Evolutionary conservation across 37 sponge, comb jelly and placozoan species (phyloP).

Genomic region (Oscarella lobularis): DNA sequence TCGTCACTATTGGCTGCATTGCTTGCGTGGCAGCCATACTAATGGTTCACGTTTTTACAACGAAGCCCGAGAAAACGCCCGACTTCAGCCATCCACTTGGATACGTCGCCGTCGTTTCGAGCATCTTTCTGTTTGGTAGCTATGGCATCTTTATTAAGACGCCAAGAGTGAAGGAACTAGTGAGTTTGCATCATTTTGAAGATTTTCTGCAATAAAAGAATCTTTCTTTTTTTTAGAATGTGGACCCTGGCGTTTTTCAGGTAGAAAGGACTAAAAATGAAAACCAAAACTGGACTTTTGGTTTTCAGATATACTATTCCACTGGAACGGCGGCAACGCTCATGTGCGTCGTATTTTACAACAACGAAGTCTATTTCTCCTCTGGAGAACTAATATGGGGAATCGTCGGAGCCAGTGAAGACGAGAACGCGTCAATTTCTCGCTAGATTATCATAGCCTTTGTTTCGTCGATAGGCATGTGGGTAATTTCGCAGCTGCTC

Average conservation of each 20-base stretch:
- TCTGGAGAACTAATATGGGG: neutral
- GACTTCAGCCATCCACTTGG: neutral
- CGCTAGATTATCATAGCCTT: no score
- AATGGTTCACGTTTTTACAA: neutral
- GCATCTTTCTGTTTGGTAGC: neutral
- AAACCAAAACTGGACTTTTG: neutral
- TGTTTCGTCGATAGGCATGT: neutral
- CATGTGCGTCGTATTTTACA: conserved; percentile 8
- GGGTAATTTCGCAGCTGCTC: neutral
- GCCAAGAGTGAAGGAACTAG: neutral
- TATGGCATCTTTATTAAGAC: conserved; percentile 3
- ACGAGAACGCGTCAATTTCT: no score
- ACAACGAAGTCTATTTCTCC: neutral
- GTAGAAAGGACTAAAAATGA: no score
- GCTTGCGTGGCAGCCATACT: neutral
- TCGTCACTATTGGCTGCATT: neutral
- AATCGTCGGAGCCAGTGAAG: neutral
- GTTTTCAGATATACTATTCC: neutral
- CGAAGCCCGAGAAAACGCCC: neutral
- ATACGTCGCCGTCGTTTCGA: neutral
- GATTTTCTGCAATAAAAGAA: neutral
- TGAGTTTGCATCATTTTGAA: no score
- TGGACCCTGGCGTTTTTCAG: conserved; percentile 7
- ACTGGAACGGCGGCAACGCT: neutral
- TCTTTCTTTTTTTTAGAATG: conserved; percentile 2